Evolutionary conservation across 2,797 vertebrate genomes (phyloP).

Genomic region (Anguilla obscura): DNA sequence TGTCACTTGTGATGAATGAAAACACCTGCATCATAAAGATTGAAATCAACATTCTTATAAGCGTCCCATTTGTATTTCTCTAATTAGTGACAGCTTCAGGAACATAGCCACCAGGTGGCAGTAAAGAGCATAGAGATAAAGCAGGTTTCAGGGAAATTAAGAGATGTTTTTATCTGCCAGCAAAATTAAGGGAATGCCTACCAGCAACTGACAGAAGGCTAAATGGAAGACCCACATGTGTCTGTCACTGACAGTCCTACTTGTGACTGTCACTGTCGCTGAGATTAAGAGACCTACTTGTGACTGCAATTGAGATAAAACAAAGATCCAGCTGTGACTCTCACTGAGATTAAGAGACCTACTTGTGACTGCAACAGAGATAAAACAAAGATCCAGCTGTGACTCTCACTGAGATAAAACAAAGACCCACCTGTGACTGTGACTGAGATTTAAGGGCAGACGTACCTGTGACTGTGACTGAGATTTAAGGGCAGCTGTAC

Average conservation of each 20-base stretch:
- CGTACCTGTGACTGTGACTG: too few species aligned
- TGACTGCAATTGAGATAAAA: background rate
- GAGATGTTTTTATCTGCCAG: background rate
- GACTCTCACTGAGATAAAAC: too few species aligned
- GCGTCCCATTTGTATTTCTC: background rate
- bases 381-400: too few species aligned
- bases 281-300: background rate
- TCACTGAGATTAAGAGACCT: background rate
- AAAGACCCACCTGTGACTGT: too few species aligned
- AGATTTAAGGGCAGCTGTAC: too few species aligned
- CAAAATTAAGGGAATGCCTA: background rate
- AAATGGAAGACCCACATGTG: background rate
- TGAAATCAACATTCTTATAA: background rate
- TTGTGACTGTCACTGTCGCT: background rate
- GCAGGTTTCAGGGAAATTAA: background rate
- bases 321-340: background rate
- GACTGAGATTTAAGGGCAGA: too few species aligned
- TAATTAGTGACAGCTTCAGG: background rate
- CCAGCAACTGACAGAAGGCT: background rate
- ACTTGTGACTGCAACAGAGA: background rate
- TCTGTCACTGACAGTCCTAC: background rate
- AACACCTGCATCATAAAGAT: too few species aligned
- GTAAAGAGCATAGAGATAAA: background rate
- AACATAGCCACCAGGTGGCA: slow-evolving; percentile 29
- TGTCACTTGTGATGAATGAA: too few species aligned